Evolutionary conservation across 2,113 vertebrate genomes (phyloP).

Genomic region (Corythaeola cristata): DNA sequence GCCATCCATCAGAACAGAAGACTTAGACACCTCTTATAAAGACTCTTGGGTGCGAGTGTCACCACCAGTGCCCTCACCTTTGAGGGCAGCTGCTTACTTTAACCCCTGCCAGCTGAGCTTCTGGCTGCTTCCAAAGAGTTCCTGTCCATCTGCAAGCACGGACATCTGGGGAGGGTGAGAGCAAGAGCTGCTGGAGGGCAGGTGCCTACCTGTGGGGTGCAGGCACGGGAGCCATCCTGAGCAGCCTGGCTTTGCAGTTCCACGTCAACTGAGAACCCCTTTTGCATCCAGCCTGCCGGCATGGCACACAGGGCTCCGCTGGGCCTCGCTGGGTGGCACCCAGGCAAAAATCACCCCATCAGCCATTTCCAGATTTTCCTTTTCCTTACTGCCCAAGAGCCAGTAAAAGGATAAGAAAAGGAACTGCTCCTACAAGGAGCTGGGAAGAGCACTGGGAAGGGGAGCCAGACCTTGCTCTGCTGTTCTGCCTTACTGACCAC

Average conservation of each 20-base stretch:
- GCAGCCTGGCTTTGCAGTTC: neutral
- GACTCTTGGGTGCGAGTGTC: neutral
- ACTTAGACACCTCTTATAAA: neutral
- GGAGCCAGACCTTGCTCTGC: neutral
- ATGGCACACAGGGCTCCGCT: neutral
- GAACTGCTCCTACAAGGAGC: neutral
- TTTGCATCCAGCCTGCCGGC: neutral
- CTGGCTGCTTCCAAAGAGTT: neutral
- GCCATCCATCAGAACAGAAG: neutral
- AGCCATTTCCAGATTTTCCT: neutral
- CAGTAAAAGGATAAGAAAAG: neutral
- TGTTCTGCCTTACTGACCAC: neutral
- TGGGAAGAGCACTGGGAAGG: neutral
- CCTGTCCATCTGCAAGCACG: neutral
- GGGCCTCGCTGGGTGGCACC: neutral
- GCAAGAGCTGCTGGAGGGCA: neutral
- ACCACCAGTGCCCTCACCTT: neutral
- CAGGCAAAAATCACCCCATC: neutral
- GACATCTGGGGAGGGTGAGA: neutral
- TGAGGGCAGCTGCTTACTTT: neutral
- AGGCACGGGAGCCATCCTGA: neutral
- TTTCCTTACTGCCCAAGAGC: neutral
- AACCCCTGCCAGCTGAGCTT: neutral
- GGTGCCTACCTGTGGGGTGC: neutral
- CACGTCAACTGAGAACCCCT: neutral